Conservation (phyloP, 2,888 invertebrate genomes). For the Chloroclysta siterata region DNA sequence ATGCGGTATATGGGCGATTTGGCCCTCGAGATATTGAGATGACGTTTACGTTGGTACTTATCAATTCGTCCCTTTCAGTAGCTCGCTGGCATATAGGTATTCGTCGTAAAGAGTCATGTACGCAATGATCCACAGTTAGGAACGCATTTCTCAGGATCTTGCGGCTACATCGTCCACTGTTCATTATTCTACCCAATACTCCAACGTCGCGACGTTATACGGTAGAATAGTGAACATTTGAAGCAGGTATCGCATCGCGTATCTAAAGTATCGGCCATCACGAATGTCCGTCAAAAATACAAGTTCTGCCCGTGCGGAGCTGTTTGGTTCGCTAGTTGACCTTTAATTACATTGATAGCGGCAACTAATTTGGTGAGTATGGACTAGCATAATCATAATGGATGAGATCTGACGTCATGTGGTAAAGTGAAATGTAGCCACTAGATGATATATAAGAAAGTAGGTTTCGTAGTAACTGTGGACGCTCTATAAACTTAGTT, state of each 20-base stretch:
- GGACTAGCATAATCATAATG: conserved; percentile 16
- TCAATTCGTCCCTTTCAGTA: no score
- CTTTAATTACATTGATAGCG: conserved; percentile 27
- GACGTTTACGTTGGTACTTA: no score
- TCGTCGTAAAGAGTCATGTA: no score
- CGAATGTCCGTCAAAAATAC: conserved; percentile 3
- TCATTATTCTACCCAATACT: no score
- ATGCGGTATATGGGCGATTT: no score
- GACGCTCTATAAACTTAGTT: not conserved
- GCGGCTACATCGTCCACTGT: no score
- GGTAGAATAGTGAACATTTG: not conserved
- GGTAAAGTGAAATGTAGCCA: not conserved
- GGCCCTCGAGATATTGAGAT: no score
- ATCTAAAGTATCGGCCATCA: not conserved
- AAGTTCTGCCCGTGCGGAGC: conserved; percentile 10
- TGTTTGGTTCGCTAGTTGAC: conserved; percentile 6
- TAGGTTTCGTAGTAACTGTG: not conserved
- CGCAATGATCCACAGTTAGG: no score
- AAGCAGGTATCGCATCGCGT: not conserved
- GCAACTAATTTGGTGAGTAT: conserved; percentile 21
- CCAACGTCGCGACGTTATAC: no score
- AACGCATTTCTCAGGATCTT: no score
- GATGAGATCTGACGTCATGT: conserved; percentile 17
- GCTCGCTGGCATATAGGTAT: no score
- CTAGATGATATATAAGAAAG: not conserved